Evolutionary conservation across 2,888 invertebrate species (phyloP), one percentile per base, ranked within the genome.

Genomic region (Acanthoscelides obtectus): DNA sequence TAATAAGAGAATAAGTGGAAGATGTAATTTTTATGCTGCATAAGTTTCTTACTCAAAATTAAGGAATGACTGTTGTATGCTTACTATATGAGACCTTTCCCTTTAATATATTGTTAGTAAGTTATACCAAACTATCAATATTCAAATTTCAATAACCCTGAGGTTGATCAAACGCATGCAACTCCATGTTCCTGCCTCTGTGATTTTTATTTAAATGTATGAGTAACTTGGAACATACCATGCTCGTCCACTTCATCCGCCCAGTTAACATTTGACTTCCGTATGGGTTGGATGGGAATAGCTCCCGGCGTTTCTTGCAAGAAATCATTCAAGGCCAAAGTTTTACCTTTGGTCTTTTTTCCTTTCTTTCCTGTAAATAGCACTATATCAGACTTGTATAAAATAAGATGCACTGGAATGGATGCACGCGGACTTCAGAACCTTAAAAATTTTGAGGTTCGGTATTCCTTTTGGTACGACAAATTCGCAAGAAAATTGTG

Each of bases 271-370:
- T 85, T 82, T 82, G 89, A 89, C 86, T 89, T 89, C 81, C 88
- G 85, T 74, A 89, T 86, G 71, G 89, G 87, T 72, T 89, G 80
- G 69, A 85, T 83, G 70, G 88, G 87, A 71, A 86, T 81, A 71
- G 87, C 88, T 70, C 90, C 90, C 72, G 90, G 89, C 69, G 85
- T 84, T 82, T 92, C 92, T 75, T 92, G 91, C 79, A 96, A 88
- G 85, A 97, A 96, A 81, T 93, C 92, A 84, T 91, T 94, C 82
- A 97, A 88, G 79, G 91, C 90, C 81, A 96, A 86, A 76, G 93
- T 93, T 84, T 92, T 93, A 84, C 94, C 94, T 89, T 94, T 95
- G 86, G 89, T 89, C 88, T 94, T 96, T 88, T 93, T 95, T 85
- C 89, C 91, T 89, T 93, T 95, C 90, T 93, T 95, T 64, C 80